Evolutionary conservation across 2,113 vertebrate genomes (phyloP).

Genomic region (Engystomops pustulosus): DNA sequence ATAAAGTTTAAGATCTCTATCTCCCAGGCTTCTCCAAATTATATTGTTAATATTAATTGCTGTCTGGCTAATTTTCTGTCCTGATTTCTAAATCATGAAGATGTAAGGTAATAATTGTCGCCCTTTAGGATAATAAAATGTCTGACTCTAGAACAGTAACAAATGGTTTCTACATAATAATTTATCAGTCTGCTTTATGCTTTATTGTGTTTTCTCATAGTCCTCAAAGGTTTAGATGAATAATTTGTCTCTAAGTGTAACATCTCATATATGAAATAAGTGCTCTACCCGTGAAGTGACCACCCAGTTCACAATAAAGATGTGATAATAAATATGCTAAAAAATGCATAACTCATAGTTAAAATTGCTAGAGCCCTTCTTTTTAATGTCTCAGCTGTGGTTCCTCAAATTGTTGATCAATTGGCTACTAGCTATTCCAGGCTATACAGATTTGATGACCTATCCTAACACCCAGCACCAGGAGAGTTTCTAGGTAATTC

Average conservation of each 20-base stretch:
- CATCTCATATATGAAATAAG: background rate
- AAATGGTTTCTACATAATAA: background rate
- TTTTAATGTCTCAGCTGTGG: too few species aligned
- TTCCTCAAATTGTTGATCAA: too few species aligned
- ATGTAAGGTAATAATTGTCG: conserved; percentile 14
- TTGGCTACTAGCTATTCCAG: too few species aligned
- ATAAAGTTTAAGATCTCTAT: background rate
- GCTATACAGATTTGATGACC: too few species aligned
- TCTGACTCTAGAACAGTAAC: conserved; percentile 31
- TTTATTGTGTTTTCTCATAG: conserved; percentile 24
- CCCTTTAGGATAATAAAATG: conserved; percentile 18
- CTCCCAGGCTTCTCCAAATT: background rate
- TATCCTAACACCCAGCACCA: too few species aligned
- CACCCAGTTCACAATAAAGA: too few species aligned
- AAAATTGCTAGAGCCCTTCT: too few species aligned
- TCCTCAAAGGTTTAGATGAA: background rate
- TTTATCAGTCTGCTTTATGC: background rate
- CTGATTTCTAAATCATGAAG: conserved; percentile 24
- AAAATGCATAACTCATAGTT: too few species aligned
- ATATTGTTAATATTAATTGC: conserved; percentile 26
- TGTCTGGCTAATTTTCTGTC: conserved; percentile 20
- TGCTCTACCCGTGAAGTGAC: too few species aligned
- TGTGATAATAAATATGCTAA: too few species aligned
- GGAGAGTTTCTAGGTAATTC: too few species aligned
- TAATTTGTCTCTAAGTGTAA: background rate